Percentiles rank a stretch among this genome's conserved stretches.
phyloP scores from a whole-genome alignment of 2,113 vertebrate species.

The Pygoscelis adeliae region DNA sequence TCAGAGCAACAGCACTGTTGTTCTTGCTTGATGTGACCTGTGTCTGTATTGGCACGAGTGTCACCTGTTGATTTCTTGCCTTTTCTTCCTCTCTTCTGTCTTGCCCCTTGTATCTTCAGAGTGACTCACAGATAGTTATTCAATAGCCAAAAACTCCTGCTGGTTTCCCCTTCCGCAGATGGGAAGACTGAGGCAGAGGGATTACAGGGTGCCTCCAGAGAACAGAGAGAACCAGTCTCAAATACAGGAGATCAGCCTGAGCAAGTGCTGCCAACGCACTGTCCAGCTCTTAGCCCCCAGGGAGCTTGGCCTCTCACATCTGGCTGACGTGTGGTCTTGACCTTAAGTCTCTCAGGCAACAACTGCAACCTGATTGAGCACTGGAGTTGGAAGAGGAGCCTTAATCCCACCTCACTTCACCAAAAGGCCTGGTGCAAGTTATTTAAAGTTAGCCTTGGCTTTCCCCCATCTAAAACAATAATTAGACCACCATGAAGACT shows the following conservation, averaged over 20 bases:
- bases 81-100: neutral
- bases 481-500: neutral
- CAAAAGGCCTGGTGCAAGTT: neutral
- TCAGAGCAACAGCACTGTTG: neutral
- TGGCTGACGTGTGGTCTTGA: neutral
- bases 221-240: neutral
- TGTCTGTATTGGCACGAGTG: accelerated
- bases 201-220: neutral
- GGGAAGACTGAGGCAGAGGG: neutral
- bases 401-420: neutral
- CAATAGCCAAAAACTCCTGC: neutral
- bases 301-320: neutral
- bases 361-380: neutral
- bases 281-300: neutral
- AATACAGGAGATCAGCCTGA: neutral
- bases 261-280: accelerated
- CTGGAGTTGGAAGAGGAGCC: neutral
- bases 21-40: neutral
- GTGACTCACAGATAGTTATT: neutral
- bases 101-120: neutral
- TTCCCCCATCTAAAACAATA: constrained; percentile 26
- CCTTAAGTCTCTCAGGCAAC: neutral
- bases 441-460: constrained; percentile 15
- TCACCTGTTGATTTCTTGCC: neutral
- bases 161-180: neutral